Base-by-base conservation (phyloP, 2,113 vertebrate species). In the Rhodinocichla rosea region DNA sequence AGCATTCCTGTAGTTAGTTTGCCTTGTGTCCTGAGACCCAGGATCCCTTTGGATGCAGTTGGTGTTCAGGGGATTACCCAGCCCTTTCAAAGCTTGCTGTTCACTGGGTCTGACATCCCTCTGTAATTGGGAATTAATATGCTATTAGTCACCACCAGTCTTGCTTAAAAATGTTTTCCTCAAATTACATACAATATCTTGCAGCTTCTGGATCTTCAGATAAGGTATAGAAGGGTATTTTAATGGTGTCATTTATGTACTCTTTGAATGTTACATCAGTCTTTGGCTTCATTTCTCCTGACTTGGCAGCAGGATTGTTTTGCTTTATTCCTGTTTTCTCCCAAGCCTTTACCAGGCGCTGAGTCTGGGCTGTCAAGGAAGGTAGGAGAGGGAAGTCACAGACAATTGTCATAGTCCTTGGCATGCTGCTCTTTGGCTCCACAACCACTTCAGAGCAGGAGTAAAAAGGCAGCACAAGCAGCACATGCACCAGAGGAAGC, bases 401-500 rank as follows among this genome's bases (percentile, higher is more conserved):
- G 56, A 64, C 39, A 49, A 27, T 19, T 89, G 35, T 75, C 64
- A 30, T 3, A 32, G 35, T 50, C 17, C 17, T 68, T 69, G 57
- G 9, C 21, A 14, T 45, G 22, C 26, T 39, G 62, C 8, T 27
- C 37, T 37, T n/a, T 3, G 4, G 23, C n/a, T 78, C 40, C 4
- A 4, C 32, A 9, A 5, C 30, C 4, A 3, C 16, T 82, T 75
- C 74, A 79, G 65, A 81, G 35, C 39, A 71, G 69, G 42, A 84
- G 7, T 3, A 4, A 79, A 89, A 85, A 75, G 24, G 40, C 44
- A 78, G 28, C 7, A 11, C 3, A 23, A 30, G 33, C 56, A 94
- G 22, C n/a, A 44, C 3, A 4, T 0, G 0, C 24, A 45, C 23
- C 17, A 40, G 10, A 35, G 16, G 22, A 65, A 45, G 39, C 5